Conservation (phyloP, 1,140 invertebrate genomes). For the Eumaeus atala region DNA sequence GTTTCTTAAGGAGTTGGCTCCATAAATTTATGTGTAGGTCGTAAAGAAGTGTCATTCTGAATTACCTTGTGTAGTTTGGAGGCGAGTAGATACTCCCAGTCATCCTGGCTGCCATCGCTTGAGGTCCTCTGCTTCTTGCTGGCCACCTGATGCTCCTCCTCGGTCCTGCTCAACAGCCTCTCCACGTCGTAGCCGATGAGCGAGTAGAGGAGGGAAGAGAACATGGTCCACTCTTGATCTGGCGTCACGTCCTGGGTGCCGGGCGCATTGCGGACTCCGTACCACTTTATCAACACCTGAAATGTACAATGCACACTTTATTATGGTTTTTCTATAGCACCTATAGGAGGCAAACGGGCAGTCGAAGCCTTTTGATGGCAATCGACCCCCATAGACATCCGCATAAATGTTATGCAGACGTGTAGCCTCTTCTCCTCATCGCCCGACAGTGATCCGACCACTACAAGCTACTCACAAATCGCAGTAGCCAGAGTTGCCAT, state of each 20-base stretch:
- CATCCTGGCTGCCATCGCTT: slow-evolving; percentile 79
- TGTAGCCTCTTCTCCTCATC: too few relatives aligned
- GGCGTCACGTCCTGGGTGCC: slow-evolving; percentile 86
- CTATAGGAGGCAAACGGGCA: too few relatives aligned
- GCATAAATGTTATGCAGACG: too few relatives aligned
- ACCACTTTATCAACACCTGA: slow-evolving; percentile 87
- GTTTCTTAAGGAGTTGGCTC: too few relatives aligned
- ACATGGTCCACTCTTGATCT: slow-evolving; percentile 88
- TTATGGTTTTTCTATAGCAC: too few relatives aligned
- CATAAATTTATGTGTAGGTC: too few relatives aligned
- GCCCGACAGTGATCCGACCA: too few relatives aligned
- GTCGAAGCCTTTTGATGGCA: too few relatives aligned
- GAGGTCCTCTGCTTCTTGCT: slow-evolving; percentile 78
- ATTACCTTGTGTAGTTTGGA: slow-evolving; percentile 72
- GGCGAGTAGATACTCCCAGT: slow-evolving; percentile 85
- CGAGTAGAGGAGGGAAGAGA: slow-evolving; percentile 79
- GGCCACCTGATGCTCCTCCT: slow-evolving; percentile 66
- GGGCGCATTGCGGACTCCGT: slow-evolving; percentile 88
- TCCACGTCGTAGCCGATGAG: slow-evolving; percentile 85
- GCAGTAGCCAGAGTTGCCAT: too few relatives aligned
- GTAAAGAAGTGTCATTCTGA: too few relatives aligned
- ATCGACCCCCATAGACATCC: too few relatives aligned
- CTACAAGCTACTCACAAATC: too few relatives aligned
- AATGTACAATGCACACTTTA: slow-evolving; percentile 18
- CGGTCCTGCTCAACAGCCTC: slow-evolving; percentile 73